phyloP scores from a whole-genome alignment of 2,888 invertebrate genomes.

The Amblyjoppa proteus region DNA sequence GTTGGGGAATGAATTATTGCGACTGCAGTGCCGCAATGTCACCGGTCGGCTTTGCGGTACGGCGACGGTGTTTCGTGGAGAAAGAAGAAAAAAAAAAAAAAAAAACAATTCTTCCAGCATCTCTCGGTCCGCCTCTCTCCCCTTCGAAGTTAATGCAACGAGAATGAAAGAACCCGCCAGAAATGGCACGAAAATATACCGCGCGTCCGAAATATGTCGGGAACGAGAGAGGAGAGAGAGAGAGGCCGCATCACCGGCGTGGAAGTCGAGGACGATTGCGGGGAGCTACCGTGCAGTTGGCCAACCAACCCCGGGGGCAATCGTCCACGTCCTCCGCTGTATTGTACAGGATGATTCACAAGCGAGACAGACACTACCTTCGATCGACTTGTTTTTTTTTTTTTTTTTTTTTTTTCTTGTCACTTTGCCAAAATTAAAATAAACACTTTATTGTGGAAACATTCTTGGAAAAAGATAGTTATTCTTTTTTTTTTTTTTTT shows the following conservation, averaged over 20 bases:
- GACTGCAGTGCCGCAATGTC: constrained; percentile 53
- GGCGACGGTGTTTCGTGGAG: constrained; percentile 6
- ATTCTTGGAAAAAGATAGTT: not conserved
- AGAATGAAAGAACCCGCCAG: constrained; percentile 27
- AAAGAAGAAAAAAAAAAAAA: not conserved
- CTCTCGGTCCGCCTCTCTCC: not conserved
- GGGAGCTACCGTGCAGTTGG: constrained; percentile 43
- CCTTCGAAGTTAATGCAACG: constrained; percentile 30
- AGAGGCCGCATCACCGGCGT: constrained; percentile 16
- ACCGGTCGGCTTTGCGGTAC: constrained; percentile 16
- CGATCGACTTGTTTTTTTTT: not conserved
- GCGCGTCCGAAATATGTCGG: constrained; percentile 37
- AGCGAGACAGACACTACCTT: not conserved
- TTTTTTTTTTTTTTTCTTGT: not conserved
- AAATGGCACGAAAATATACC: constrained; percentile 18
- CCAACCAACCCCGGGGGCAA: constrained; percentile 48
- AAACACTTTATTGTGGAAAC: not conserved
- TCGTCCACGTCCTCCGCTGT: constrained; percentile 16
- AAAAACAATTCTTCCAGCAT: constrained; percentile 8
- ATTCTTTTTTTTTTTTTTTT: too few species aligned
- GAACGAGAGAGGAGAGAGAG: constrained; percentile 7
- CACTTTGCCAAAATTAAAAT: not conserved
- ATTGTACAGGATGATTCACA: not conserved
- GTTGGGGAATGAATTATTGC: constrained; percentile 52
- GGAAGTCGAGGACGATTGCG: constrained; percentile 52